Evolutionary conservation across 2,888 invertebrate species (phyloP).

Genomic region (Anthophora plumipes): DNA sequence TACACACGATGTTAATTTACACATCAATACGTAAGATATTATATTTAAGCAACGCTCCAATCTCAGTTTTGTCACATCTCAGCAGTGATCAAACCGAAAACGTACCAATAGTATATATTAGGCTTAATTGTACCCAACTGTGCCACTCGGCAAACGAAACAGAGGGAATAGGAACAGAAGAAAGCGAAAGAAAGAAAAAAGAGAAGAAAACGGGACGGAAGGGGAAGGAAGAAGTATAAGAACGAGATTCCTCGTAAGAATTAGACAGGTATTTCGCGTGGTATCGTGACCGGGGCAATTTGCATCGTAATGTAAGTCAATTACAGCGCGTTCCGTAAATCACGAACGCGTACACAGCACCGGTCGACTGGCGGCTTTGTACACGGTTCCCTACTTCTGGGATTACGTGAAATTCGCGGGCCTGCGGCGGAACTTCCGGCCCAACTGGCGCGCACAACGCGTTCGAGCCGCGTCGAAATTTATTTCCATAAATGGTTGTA

Average conservation of each 20-base stretch:
- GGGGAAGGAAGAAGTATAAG: not conserved
- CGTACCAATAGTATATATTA: too few relatives aligned
- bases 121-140: constrained; percentile 35
- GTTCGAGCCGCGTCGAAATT: constrained; percentile 25
- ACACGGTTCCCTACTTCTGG: constrained; percentile 52
- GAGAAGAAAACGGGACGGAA: not conserved
- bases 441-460: constrained; percentile 43
- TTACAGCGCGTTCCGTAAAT: constrained; percentile 67
- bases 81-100: too few relatives aligned
- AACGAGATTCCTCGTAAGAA: constrained; percentile 46
- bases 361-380: constrained; percentile 14
- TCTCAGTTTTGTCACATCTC: too few relatives aligned
- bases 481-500: constrained; percentile 52
- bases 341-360: constrained; percentile 67
- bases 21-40: too few relatives aligned
- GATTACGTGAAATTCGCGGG: constrained; percentile 64
- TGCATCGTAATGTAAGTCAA: constrained; percentile 72
- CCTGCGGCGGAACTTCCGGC: constrained; percentile 34
- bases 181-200: too few relatives aligned
- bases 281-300: constrained; percentile 67
- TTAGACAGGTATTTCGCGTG: constrained; percentile 56
- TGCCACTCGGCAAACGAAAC: constrained; percentile 1
- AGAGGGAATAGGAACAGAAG: not conserved
- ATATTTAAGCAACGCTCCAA: too few relatives aligned
- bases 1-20: too few relatives aligned